Base-by-base conservation (phyloP, 2,113 vertebrate genomes). In the Tachysurus fulvidraco region DNA sequence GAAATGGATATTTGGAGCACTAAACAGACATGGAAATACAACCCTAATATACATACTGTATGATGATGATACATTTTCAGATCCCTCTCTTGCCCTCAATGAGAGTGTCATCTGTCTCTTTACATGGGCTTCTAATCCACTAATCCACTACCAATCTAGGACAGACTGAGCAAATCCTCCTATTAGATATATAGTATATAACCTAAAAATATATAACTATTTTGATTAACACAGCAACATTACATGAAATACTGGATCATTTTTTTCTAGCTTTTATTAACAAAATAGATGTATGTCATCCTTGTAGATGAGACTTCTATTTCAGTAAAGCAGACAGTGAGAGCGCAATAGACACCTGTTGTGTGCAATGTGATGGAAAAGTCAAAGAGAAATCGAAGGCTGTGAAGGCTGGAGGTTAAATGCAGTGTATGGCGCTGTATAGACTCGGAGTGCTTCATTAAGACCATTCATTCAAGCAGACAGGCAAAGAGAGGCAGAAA, bases 401-500 rank as follows among this genome's bases (percentile, higher is more conserved):
- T 19, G 12, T 46, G 23, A 81, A 64, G 55, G 77, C 64, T 81
- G 85, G 52, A 81, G 65, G 65, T 81, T 71, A 81, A 86, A 86
- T 82, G 54, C 21, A 59, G 78, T 81, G 11, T 55, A 0, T 17
- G 44, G 8, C 50, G 79, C 65, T 81, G 85, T 86, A 73, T 57
- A 59, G 83, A 81, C 78, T 62, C 11, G 13, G 46, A 84, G 54
- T 17, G 46, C 69, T 78, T 84, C 77, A 88, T 85, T 83, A 85
- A 44, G 54, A 36, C 79, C 50, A 62, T 59, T 85, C 62, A 88
- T 87, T 89, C 65, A 52, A 85, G 55, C 69, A 80, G 67, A 82
- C 73, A 16, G 46, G 41, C 52, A 81, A 82, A 87, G 67, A 62
- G 28, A 79, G 46, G 17, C 44, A 65, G 44, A 80, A 46, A 64